Conservation (phyloP, 2,113 vertebrate genomes). For the Megalops atlanticus region DNA sequence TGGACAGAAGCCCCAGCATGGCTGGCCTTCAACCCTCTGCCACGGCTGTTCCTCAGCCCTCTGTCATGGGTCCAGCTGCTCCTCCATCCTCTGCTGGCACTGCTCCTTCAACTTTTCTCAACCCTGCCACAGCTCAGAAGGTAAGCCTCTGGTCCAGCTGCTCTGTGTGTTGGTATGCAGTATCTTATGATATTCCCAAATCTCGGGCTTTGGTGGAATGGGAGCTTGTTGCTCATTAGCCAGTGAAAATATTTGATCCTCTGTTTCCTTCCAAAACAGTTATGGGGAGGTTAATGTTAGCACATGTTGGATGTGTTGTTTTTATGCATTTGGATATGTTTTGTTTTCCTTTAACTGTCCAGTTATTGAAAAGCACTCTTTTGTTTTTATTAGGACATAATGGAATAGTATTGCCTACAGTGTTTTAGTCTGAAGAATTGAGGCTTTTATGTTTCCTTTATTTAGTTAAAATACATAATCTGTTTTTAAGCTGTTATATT, state of each 20-base stretch:
- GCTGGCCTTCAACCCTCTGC: background rate
- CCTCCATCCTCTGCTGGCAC: background rate
- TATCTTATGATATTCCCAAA: background rate
- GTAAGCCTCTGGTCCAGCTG: conserved; percentile 31
- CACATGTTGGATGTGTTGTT: background rate
- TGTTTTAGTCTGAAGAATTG: background rate
- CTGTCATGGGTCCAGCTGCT: conserved; percentile 13
- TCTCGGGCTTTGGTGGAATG: background rate
- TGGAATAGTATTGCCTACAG: background rate
- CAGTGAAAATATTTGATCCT: background rate
- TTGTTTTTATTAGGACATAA: background rate
- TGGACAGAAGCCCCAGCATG: conserved; percentile 20
- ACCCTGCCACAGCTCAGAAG: conserved; percentile 35
- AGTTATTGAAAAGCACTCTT: too few relatives aligned
- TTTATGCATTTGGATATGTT: background rate
- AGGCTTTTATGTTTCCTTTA: background rate
- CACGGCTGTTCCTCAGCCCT: conserved; percentile 1
- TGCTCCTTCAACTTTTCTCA: conserved; percentile 3
- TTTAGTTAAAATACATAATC: too few relatives aligned
- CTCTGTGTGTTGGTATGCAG: background rate
- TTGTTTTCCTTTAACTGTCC: too few relatives aligned
- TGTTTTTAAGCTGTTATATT: too few relatives aligned
- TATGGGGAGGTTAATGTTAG: too few relatives aligned
- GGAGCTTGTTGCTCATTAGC: background rate
- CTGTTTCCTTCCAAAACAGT: background rate